Conservation (phyloP, 1,140 invertebrate genomes). For the Mactra quadrangularis region DNA sequence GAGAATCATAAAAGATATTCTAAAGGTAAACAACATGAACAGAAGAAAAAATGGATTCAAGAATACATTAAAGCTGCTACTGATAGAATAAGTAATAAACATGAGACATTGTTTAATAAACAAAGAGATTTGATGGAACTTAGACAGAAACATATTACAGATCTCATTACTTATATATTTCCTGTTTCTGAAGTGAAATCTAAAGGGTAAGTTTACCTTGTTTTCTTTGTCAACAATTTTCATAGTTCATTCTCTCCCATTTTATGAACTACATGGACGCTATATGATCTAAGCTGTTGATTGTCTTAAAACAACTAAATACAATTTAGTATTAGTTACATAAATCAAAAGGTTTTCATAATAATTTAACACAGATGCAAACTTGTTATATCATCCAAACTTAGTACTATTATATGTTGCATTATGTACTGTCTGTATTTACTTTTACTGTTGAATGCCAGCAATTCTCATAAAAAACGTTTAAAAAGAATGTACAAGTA, state of each 20-base stretch:
- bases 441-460: too few species aligned
- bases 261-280: too few species aligned
- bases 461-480: too few species aligned
- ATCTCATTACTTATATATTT: slow-evolving; percentile 57
- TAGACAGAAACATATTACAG: slow-evolving; percentile 37
- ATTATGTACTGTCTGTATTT: too few species aligned
- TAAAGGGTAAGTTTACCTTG: slow-evolving; percentile 14
- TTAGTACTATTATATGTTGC: too few species aligned
- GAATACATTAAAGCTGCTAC: slow-evolving; percentile 39
- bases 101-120: slow-evolving; percentile 16
- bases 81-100: slow-evolving; percentile 39
- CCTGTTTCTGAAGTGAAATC: slow-evolving; percentile 46
- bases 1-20: slow-evolving; percentile 13
- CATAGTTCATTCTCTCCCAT: not conserved
- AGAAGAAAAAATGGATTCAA: slow-evolving; percentile 49
- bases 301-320: too few species aligned
- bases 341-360: too few species aligned
- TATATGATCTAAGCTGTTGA: too few species aligned
- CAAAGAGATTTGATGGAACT: slow-evolving; percentile 34
- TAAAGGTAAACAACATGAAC: slow-evolving; percentile 50
- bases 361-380: too few species aligned
- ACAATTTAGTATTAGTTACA: too few species aligned
- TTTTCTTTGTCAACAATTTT: not conserved
- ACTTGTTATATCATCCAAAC: too few species aligned
- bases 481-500: too few species aligned